Base-by-base conservation (phyloP, 1,140 invertebrate species). In the Tetramorium simillimum region DNA sequence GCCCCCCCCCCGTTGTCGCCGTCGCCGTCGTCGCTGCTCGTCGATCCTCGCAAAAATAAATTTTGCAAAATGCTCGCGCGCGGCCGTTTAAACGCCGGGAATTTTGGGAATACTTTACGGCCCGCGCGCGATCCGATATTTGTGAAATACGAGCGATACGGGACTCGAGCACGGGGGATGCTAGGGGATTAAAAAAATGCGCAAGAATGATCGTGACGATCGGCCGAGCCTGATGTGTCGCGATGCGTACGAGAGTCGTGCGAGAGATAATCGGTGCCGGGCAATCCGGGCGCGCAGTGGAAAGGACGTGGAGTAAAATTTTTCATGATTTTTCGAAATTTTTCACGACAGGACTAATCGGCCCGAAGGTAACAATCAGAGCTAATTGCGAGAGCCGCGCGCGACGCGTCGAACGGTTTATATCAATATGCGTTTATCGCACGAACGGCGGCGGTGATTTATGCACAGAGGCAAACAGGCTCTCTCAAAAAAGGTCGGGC, bases 131-230 rank as follows among this genome's bases (percentile, higher is more conserved):
- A 90, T 88, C 90, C 86, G 86, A 86, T 90, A 90, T 90, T 90
- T 77, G 89, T 90, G 82, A 90, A 90, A 90, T 90, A 90, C 82
- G 89, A 90, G 86, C 89, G 86, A 75, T 14, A 60, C 76, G 89
- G 77, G 60, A 73, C 65, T 4, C 53, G 69, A 75, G 67, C 53
- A 24, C 24, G 28, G 28, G 9, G 46, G 9, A 40, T 24, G 49
- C 28, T 81, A 16, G 76, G 28, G 77, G 53, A 65, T 56, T 86
- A 14, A 86, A 81, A 75, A 86, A 43, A 81, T n/a, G 70, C 16
- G 51, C 80, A 60, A 75, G 49, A n/a, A 75, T 62, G 37, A 43
- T 75, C 80, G 69, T 43, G 80, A 75, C 37, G 53, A 14, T 37
- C 80, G 53, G 77, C 56, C 77, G 82, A 78, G 76, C 82, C 37